A percentile compares a stretch with the other conserved stretches of the same genome.
These are phyloP conservation scores for Scolanthus callimorphus DNA, from an alignment of 92 coral and sea anemone species.

Conservation along the genomic window DNA sequence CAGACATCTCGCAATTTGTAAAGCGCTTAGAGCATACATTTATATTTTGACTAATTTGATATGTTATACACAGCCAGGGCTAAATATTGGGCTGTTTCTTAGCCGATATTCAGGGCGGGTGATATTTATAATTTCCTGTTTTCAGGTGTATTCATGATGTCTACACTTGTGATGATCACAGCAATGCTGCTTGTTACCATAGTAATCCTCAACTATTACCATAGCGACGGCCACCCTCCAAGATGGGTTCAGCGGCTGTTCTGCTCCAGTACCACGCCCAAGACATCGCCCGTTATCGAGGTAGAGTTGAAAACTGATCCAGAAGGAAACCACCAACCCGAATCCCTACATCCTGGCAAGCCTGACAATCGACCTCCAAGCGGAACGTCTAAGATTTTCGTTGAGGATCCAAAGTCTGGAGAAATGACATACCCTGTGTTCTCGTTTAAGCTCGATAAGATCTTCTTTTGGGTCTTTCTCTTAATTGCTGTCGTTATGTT, in stretches of 20 bases:
- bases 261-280: background rate
- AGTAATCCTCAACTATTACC: background rate
- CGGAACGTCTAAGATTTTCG: background rate
- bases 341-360: background rate
- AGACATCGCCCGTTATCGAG: background rate
- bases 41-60: no score
- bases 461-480: background rate
- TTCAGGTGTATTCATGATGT: constrained; percentile 27
- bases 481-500: background rate
- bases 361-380: background rate
- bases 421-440: background rate
- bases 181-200: background rate
- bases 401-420: background rate
- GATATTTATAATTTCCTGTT: no score
- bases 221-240: constrained; percentile 10
- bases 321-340: background rate
- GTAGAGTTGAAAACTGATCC: background rate
- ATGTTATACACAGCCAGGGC: no score
- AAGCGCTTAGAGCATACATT: no score
- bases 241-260: constrained; percentile 1
- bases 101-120: no score
- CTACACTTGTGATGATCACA: constrained; percentile 9
- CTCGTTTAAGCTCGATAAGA: background rate
- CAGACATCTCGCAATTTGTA: no score
- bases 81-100: no score